These are phyloP conservation scores for Rhingia campestris DNA, from an alignment of 2,888 invertebrate species.

Conservation along the genomic window DNA sequence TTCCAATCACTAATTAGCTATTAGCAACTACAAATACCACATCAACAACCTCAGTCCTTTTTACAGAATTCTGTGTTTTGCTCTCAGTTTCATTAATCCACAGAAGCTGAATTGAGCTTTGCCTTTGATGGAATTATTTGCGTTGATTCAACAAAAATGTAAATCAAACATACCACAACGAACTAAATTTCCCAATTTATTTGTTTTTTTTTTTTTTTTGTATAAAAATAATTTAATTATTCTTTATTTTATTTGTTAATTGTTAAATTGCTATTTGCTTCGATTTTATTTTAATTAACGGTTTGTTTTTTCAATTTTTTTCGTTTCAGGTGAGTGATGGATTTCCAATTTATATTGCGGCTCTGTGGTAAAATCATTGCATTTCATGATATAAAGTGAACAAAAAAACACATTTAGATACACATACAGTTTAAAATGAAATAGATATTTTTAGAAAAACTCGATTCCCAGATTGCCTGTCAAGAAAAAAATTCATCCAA, in stretches of 20 bases:
- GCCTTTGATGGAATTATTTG: too few relatives aligned
- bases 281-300: conserved; percentile 33
- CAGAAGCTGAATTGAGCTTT: too few relatives aligned
- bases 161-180: too few relatives aligned
- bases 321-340: conserved; percentile 55
- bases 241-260: neutral
- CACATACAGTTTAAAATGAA: neutral
- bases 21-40: too few relatives aligned
- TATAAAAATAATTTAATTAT: neutral
- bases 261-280: conserved; percentile 12
- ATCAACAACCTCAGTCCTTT: too few relatives aligned
- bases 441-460: neutral
- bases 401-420: neutral
- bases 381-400: conserved; percentile 15
- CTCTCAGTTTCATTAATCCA: too few relatives aligned
- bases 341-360: conserved; percentile 23
- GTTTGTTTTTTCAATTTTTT: conserved; percentile 20
- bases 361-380: conserved; percentile 35
- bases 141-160: too few relatives aligned
- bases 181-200: too few relatives aligned
- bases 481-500: neutral
- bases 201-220: too few relatives aligned
- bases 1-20: too few relatives aligned
- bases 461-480: neutral
- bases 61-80: too few relatives aligned